Evolutionary conservation across 2,888 invertebrate species (phyloP), one percentile per base, ranked within the genome.

Genomic region (Drosophila kanekoi): DNA sequence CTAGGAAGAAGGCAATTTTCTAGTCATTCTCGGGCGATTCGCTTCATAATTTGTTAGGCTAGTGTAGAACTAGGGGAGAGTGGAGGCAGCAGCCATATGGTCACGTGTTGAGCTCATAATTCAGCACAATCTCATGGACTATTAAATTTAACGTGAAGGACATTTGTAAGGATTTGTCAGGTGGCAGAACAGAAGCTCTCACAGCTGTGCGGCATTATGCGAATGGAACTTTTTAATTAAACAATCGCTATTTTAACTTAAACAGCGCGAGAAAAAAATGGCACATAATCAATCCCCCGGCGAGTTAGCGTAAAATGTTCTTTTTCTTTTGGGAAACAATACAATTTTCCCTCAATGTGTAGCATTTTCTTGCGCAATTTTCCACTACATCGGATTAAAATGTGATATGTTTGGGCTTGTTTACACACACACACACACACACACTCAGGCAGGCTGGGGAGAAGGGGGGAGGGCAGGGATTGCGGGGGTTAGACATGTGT

Each of bases 371-470:
- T 78, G 76, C 68, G 76, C 82, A 77, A 87, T 87, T 87, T 87
- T 82, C 89, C 85, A 83, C 82, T 85, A 87, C 87, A 85, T 83
- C 76, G 87, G 85, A 83, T 89, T 88, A 81, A 87, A 87, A 79
- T 83, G 88, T 83, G 88, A 88, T 89, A 87, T 88, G 89, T 88
- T 89, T 87, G 77, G 77, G 79, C 84, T 87, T 87, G 84, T 83
- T 84, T 86, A 81, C 82, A 81, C 72, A 77, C 80, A 66, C 38
- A 48, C 48, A 20, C 13, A 51, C 52, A 23, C 16, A 16, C 14
- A 41, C 38, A 20, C 23, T 23, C 23, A 23, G 23, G 47, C 33
- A 47, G 35, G 41, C 18, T 37, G 37, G 40, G 1, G 11, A 5
- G 14, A 6, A 20, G 18, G 37, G 28, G 18, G 37, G 18, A 18